Evolutionary conservation across 2,113 vertebrate species (phyloP), one percentile per base, ranked within the genome.

Genomic region (Atrichornis clamosus): DNA sequence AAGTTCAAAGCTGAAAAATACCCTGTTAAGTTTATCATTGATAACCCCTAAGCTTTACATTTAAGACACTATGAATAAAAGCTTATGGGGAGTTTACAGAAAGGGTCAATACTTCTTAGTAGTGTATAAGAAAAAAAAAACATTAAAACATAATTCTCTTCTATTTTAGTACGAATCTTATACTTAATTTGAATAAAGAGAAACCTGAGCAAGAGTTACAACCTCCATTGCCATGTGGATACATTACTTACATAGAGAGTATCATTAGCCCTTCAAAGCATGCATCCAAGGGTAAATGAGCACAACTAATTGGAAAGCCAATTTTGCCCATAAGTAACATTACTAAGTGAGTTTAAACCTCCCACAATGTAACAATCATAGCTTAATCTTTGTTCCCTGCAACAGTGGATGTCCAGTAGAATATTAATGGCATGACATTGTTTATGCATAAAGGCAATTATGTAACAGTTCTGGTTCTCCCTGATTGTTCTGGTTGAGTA

Each of bases 241-340:
- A n/a, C 44, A 92, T 95, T 39, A 86, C 80, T 92, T 35, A 21
- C 39, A 56, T 82, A 79, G 26, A 53, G 75, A 81, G 49, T 72
- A 84, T 95, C 77, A 94, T 95, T 96, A 97, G 75, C 72, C 35
- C 74, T 95, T 97, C 78, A 87, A 93, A 96, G 65, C 53, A 89
- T 70, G 21, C 84, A 96, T 89, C 6, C 22, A 94, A 93, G 91
- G 86, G 58, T 87, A 93, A 97, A 87, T 88, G 80, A 96, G 39
- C 37, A 68, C 78, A 93, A 89, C 84, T 96, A 97, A 97, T 76
- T 95, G 84, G 84, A 96, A 97, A 94, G 97, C 90, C 62, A 93
- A 60, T 97, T 95, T 96, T 96, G 63, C 55, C 41, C 69, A 88
- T 96, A 96, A 96, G 84, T 94, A 90, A 96, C 60, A 89, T 95